Evolutionary conservation across 2,113 vertebrate genomes (phyloP).

Genomic region (Morone saxatilis): DNA sequence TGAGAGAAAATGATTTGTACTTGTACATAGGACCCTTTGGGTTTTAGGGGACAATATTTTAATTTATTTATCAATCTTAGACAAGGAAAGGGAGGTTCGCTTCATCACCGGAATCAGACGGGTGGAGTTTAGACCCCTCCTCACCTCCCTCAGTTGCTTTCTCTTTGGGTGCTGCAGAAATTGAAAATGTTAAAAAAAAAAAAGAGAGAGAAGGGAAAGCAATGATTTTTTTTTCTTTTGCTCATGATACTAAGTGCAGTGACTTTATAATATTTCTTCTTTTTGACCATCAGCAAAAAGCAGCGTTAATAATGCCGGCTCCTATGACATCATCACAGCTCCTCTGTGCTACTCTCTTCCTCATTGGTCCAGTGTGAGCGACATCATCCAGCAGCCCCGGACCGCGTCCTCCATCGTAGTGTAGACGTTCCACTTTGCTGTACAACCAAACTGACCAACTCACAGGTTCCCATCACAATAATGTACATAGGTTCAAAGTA

Average conservation of each 20-base stretch:
- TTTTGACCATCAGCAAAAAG: conserved; percentile 60
- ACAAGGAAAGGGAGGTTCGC: conserved; percentile 54
- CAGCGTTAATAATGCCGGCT: conserved; percentile 30
- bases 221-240: conserved; percentile 60
- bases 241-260: conserved; percentile 73
- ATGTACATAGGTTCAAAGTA: conserved; percentile 86
- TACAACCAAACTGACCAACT: conserved; percentile 64
- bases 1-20: conserved; percentile 71
- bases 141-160: conserved; percentile 51
- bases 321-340: conserved; percentile 43
- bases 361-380: conserved; percentile 47
- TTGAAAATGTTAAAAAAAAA: conserved; percentile 25
- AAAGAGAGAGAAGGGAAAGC: conserved; percentile 34
- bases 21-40: conserved; percentile 82
- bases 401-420: conserved; percentile 30
- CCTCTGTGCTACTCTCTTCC: conserved; percentile 52
- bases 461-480: conserved; percentile 65
- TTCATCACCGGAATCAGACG: conserved; percentile 42
- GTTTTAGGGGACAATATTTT: conserved; percentile 78
- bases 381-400: conserved; percentile 44
- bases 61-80: conserved; percentile 85
- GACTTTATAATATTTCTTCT: conserved; percentile 66
- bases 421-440: conserved; percentile 55
- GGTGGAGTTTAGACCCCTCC: conserved; percentile 36
- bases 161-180: conserved; percentile 58